These are phyloP conservation scores for Sebastes minor DNA, from an alignment of 2,797 vertebrate genomes.

Conservation along the genomic window DNA sequence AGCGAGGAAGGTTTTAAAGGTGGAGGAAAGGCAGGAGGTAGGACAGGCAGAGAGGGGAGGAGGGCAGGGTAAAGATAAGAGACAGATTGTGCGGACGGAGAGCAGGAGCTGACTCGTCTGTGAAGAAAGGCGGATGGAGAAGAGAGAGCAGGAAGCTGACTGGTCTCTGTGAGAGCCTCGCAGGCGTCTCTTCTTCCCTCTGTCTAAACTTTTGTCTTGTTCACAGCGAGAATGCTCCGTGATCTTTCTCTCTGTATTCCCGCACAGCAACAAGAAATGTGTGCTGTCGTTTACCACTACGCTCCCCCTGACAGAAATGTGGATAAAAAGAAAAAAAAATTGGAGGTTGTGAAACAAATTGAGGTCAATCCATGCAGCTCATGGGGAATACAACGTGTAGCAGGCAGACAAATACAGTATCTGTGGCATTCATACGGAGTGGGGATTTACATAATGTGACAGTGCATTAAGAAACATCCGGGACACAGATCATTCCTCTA, in stretches of 20 bases:
- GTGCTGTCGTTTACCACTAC: constrained; percentile 2
- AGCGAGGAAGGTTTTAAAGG: constrained; percentile 36
- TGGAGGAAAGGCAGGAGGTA: constrained; percentile 28
- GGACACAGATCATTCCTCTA: constrained; percentile 83
- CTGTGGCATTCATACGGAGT: constrained; percentile 73
- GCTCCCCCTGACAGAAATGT: neutral
- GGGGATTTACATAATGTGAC: constrained; percentile 88
- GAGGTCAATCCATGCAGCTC: constrained; percentile 57
- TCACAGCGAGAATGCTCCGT: neutral
- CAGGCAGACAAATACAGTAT: constrained; percentile 58
- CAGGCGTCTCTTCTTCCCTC: constrained; percentile 2
- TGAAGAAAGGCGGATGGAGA: constrained; percentile 2
- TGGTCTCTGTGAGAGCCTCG: neutral
- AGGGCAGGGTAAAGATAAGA: constrained; percentile 19
- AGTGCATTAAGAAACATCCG: constrained; percentile 80
- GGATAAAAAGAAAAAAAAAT: neutral
- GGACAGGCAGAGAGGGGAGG: neutral
- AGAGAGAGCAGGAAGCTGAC: neutral
- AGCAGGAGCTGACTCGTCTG: constrained; percentile 8
- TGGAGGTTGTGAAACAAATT: constrained; percentile 30
- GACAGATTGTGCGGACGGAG: neutral
- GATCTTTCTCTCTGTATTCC: constrained; percentile 15
- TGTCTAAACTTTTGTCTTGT: constrained; percentile 33
- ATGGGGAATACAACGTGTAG: constrained; percentile 45
- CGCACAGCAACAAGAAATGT: constrained; percentile 15